Percentiles rank a stretch among this genome's conserved stretches.
phyloP scores from a whole-genome alignment of 2,113 vertebrate genomes.

The Parotia lawesii region DNA sequence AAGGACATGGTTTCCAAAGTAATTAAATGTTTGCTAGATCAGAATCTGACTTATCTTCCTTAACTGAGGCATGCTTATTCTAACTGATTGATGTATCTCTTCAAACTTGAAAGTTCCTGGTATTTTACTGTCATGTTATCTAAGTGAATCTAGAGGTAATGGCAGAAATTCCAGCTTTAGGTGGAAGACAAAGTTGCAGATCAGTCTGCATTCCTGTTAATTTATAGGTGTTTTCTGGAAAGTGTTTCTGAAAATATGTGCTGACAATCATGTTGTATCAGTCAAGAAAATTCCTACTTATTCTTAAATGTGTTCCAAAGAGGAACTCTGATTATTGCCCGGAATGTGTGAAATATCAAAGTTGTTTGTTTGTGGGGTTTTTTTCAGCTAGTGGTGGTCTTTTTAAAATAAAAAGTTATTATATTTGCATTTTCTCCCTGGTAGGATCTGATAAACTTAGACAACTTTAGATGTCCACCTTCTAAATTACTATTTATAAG shows the following conservation, averaged over 20 bases:
- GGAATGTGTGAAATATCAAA: not conserved
- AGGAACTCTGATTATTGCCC: not conserved
- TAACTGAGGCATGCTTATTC: not conserved
- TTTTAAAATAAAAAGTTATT: not conserved
- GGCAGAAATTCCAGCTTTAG: not conserved
- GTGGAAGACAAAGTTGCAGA: not conserved
- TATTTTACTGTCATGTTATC: not conserved
- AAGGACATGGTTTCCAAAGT: not conserved
- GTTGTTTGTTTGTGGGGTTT: rapidly evolving
- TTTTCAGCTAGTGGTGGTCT: not conserved
- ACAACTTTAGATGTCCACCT: not conserved
- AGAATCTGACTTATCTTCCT: not conserved
- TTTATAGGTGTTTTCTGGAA: not conserved
- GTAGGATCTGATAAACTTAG: not conserved
- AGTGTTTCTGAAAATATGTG: not conserved
- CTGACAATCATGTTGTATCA: not conserved
- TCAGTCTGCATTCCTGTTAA: not conserved
- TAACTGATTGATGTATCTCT: not conserved
- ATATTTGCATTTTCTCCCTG: not conserved
- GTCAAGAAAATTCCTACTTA: not conserved
- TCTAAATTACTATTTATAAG: not conserved
- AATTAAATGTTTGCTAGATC: not conserved
- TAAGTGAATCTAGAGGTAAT: not conserved
- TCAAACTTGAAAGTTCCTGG: not conserved
- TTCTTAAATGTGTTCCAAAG: not conserved